Evolutionary conservation across 2,888 invertebrate genomes (phyloP), one percentile per base, ranked within the genome.

Genomic region (Cacoxenus indagator): DNA sequence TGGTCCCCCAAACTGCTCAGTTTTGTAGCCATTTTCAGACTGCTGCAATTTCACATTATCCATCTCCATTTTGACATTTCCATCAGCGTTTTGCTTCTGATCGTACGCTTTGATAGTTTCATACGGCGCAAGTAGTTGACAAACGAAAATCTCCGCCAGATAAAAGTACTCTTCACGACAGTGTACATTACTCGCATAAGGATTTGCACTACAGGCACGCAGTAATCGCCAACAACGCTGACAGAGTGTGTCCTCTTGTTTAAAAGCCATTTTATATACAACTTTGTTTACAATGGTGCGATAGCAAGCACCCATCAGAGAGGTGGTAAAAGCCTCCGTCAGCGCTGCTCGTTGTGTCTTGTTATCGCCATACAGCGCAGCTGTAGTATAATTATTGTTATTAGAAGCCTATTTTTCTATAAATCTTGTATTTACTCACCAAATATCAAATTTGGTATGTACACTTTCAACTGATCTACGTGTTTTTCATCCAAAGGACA

Each of bases 231-330:
- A 86, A 64, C 86, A 86, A 2, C 88, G 85, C 29, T 78, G 73
- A 17, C 87, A 84, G 0, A 84, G 73, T 9, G 80, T 72, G 48
- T 84, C 78, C 11, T 77, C 83, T 73, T 88, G 88, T 61, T 83
- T 84, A 45, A 87, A 86, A 0, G 87, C 87, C 17, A 88, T 73
- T 64, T 87, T 73, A 72, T 88, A 84, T 43, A 88, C 78, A n/a
- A 86, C 69, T 76, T 88, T 88, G 11, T 76, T 74, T 0, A 88
- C 75, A 9, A 88, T 74, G 0, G 86, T 76, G 24, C 86, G 85
- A 59, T 87, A 84, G n/a, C 82, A 82, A 5, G 86, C 73, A 1
- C 87, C 88, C 71, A 88, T 83, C 26, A 87, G 70, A 0, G 88
- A 84, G 4, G 87, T 81, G 48, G 77, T 80, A 2, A 81, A 81